Percentiles rank a stretch among this genome's conserved stretches.
Evolutionary conservation across 2,797 vertebrate genomes (phyloP).

Genomic region (Aulostomus chinensis): DNA sequence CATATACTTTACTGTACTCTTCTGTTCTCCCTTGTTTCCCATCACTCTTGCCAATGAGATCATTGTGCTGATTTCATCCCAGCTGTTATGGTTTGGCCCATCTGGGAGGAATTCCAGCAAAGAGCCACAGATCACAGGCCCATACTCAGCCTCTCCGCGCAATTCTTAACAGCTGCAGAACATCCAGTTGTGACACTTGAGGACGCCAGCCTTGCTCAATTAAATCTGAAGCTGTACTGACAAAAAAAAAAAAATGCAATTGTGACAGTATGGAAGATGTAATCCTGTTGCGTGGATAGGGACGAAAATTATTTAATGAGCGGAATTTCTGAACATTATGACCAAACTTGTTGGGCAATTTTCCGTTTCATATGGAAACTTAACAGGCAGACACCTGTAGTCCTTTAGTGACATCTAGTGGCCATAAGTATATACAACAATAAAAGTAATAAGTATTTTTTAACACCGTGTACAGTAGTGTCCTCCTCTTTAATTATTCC

Average conservation of each 20-base stretch:
- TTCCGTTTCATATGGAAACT: conserved; percentile 1
- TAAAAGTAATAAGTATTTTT: no score
- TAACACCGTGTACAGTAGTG: no score
- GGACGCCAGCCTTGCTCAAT: conserved; percentile 31
- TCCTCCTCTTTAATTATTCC: no score
- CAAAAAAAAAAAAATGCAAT: conserved; percentile 3
- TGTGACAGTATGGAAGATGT: conserved; percentile 13
- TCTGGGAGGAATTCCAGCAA: conserved; percentile 56
- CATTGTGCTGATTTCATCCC: conserved; percentile 55
- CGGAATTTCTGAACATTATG: conserved; percentile 1
- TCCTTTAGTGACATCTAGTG: conserved; percentile 59
- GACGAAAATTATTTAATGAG: conserved; percentile 1
- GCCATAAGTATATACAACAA: conserved; percentile 5
- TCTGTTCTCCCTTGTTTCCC: conserved; percentile 31
- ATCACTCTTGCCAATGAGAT: conserved; percentile 55
- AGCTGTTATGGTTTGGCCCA: conserved; percentile 58
- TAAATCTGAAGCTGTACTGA: conserved; percentile 12
- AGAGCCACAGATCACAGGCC: conserved; percentile 35
- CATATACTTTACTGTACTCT: no score
- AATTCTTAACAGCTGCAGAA: conserved; percentile 58
- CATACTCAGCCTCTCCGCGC: conserved; percentile 34
- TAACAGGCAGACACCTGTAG: not conserved
- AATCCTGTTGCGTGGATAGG: conserved; percentile 1
- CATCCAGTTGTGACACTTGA: conserved; percentile 38
- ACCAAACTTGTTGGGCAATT: not conserved